phyloP scores from a whole-genome alignment of 2,888 invertebrate species.

The Cheilosia impressa region DNA sequence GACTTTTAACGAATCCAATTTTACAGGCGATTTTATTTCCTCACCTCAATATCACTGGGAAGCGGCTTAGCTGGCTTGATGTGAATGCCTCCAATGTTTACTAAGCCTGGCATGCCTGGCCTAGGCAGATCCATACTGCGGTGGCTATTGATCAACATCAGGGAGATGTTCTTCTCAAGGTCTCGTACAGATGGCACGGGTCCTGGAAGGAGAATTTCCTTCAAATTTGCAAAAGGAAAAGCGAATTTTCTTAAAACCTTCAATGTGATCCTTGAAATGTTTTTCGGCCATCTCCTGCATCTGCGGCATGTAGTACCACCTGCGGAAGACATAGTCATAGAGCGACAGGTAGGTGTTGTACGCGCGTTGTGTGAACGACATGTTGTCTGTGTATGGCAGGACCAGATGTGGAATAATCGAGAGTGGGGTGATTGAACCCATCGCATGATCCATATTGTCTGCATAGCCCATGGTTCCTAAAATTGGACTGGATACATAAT shows the following conservation, averaged over 20 bases:
- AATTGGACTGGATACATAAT: not conserved
- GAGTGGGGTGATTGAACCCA: slow-evolving; percentile 83
- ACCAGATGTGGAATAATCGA: slow-evolving; percentile 82
- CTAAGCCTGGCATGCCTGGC: slow-evolving; percentile 82
- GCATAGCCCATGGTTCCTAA: slow-evolving; percentile 83
- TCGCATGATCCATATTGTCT: slow-evolving; percentile 83
- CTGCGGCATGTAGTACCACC: slow-evolving; percentile 81
- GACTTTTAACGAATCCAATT: not conserved
- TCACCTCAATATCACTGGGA: slow-evolving; percentile 80
- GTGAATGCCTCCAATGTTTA: slow-evolving; percentile 83
- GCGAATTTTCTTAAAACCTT: slow-evolving; percentile 76
- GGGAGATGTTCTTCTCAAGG: slow-evolving; percentile 84
- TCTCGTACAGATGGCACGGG: slow-evolving; percentile 82
- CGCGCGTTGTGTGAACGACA: slow-evolving; percentile 82
- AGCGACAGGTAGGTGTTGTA: slow-evolving; percentile 82
- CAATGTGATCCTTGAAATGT: slow-evolving; percentile 79
- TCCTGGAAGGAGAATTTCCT: not conserved
- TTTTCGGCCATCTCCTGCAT: slow-evolving; percentile 82
- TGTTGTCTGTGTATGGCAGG: slow-evolving; percentile 81
- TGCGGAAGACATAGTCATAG: slow-evolving; percentile 80
- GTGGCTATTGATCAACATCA: slow-evolving; percentile 85
- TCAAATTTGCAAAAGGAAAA: not conserved
- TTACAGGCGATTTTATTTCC: not conserved
- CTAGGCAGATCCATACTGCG: slow-evolving; percentile 84
- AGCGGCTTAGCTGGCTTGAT: slow-evolving; percentile 80